phyloP scores from a whole-genome alignment of 2,888 invertebrate genomes.

The Eupithecia vulgata region DNA sequence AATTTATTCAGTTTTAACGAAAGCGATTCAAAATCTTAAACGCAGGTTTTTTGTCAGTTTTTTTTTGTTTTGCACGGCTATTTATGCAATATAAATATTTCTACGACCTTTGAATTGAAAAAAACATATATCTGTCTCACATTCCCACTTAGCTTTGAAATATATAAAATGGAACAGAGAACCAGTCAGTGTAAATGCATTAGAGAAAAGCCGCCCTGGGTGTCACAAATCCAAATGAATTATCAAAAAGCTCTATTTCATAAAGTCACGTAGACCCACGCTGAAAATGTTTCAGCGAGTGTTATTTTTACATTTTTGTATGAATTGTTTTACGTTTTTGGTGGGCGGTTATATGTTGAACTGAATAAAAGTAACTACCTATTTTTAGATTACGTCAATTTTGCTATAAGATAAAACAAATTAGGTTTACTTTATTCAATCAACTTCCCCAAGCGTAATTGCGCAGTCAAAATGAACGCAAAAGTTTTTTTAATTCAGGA shows the following conservation, averaged over 20 bases:
- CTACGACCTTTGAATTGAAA: neutral
- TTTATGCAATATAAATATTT: neutral
- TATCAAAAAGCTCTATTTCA: conserved; percentile 22
- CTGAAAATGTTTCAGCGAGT: neutral
- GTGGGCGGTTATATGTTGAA: neutral
- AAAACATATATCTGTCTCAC: neutral
- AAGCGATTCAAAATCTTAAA: neutral
- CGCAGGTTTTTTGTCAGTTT: neutral
- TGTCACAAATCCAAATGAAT: conserved; percentile 25
- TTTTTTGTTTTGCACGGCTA: neutral
- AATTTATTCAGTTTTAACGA: neutral
- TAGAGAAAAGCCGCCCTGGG: conserved; percentile 5
- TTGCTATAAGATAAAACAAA: neutral
- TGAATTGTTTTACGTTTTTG: neutral
- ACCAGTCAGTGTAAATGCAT: conserved; percentile 2
- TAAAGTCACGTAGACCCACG: conserved; percentile 12
- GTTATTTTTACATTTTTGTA: neutral
- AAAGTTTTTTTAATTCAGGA: neutral
- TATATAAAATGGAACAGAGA: conserved; percentile 16
- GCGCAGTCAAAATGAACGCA: neutral
- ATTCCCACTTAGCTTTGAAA: neutral
- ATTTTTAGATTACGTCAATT: neutral
- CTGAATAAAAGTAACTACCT: neutral
- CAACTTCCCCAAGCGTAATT: neutral
- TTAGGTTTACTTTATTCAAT: neutral